Conservation (phyloP, 2,888 invertebrate species). For the Tortricodes alternella region DNA sequence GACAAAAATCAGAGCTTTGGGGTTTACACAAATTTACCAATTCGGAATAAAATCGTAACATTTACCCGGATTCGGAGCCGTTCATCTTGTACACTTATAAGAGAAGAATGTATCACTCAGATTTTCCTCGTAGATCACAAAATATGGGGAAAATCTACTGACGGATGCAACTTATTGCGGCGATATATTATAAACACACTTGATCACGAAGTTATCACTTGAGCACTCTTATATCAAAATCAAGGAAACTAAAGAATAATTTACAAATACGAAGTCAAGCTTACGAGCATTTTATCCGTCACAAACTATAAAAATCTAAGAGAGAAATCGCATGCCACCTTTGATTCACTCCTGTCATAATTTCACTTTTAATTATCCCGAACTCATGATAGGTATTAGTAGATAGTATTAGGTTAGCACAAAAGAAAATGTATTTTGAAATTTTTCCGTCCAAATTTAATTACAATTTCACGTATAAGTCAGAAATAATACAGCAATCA, state of each 20-base stretch:
- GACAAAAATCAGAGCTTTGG: neutral
- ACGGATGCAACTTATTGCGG: conserved; percentile 45
- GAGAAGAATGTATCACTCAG: conserved; percentile 43
- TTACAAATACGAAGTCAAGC: conserved; percentile 57
- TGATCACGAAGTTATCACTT: conserved; percentile 56
- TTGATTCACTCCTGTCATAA: conserved; percentile 72
- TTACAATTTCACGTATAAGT: conserved; percentile 57
- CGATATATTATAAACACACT: conserved; percentile 47
- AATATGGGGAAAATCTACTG: conserved; percentile 52
- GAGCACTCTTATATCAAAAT: conserved; percentile 64
- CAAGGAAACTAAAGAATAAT: conserved; percentile 62
- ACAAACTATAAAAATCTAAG: conserved; percentile 80
- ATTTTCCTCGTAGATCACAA: conserved; percentile 49
- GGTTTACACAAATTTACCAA: neutral
- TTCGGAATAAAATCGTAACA: conserved; percentile 32
- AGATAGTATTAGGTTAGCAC: conserved; percentile 16
- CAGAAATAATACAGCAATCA: conserved; percentile 68
- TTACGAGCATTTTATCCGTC: conserved; percentile 72
- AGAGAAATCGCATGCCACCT: conserved; percentile 77
- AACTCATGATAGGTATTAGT: conserved; percentile 41
- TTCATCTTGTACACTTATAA: conserved; percentile 82
- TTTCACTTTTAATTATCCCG: conserved; percentile 58
- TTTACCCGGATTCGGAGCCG: conserved; percentile 91
- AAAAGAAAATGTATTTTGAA: conserved; percentile 45
- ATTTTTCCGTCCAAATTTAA: conserved; percentile 54